A percentile compares a stretch with the other conserved stretches of the same genome.
Conservation (phyloP, 2,888 invertebrate species). For the Gymnoscelis rufifasciata region DNA sequence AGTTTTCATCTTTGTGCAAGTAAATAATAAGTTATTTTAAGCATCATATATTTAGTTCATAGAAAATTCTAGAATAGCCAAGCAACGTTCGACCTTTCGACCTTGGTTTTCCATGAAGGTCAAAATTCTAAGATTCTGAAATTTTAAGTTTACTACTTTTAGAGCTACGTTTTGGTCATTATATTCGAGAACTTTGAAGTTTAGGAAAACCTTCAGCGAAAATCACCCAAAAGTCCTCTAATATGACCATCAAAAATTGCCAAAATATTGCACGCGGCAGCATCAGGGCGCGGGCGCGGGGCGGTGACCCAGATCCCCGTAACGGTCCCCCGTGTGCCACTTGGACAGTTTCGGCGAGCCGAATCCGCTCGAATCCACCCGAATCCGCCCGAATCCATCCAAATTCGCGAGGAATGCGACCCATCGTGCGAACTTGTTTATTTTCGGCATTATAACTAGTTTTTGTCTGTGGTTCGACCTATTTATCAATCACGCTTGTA, state of each 20-base stretch:
- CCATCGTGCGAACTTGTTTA: constrained; percentile 23
- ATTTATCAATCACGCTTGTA: constrained; percentile 8
- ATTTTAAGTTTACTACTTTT: too few species aligned
- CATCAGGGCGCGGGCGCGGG: constrained; percentile 36
- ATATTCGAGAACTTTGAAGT: too few species aligned
- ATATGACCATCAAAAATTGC: constrained; percentile 28
- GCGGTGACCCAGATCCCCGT: constrained; percentile 23
- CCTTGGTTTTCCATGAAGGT: too few species aligned
- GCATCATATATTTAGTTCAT: too few species aligned
- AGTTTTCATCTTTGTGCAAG: too few species aligned
- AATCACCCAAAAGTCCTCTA: too few species aligned
- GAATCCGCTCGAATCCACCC: constrained; percentile 25
- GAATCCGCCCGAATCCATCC: constrained; percentile 11
- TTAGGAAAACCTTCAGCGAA: too few species aligned
- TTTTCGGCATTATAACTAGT: constrained; percentile 14
- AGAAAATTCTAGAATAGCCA: too few species aligned
- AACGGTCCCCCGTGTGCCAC: constrained; percentile 31
- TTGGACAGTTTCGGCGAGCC: constrained; percentile 16
- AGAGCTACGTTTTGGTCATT: too few species aligned
- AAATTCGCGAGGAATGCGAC: constrained; percentile 15
- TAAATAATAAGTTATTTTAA: too few species aligned
- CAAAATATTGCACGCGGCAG: constrained; percentile 41
- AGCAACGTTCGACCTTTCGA: too few species aligned
- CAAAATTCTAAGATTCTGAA: too few species aligned
- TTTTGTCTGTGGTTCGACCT: constrained; percentile 14